Evolutionary conservation across 2,113 vertebrate species (phyloP).

Genomic region (Argyrosomus japonicus): DNA sequence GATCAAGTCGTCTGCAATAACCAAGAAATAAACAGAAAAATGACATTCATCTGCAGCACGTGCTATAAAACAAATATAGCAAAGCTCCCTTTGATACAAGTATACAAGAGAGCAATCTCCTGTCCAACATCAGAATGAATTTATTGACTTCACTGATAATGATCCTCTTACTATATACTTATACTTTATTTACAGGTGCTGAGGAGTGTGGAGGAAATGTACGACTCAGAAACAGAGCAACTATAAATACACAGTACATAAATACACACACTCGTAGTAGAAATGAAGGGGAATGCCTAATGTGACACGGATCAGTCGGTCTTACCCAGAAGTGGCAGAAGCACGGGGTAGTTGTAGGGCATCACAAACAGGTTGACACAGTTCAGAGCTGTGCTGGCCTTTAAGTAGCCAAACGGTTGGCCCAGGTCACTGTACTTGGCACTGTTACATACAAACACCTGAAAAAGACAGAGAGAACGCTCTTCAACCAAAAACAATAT

Average conservation of each 20-base stretch:
- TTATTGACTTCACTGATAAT: too few species aligned
- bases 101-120: background rate
- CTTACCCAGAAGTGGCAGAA: slow-evolving; percentile 95
- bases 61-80: background rate
- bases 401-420: slow-evolving; percentile 97
- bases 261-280: background rate
- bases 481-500: background rate
- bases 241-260: background rate
- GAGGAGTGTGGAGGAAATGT: background rate
- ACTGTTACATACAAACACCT: slow-evolving; percentile 98
- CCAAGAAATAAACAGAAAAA: slow-evolving; percentile 3
- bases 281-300: background rate
- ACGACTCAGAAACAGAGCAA: background rate
- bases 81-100: background rate
- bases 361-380: slow-evolving; percentile 99
- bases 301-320: background rate
- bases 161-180: background rate
- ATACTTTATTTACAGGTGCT: background rate
- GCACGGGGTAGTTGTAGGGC: slow-evolving; percentile 98
- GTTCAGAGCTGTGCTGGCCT: slow-evolving; percentile 96
- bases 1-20: slow-evolving; percentile 92
- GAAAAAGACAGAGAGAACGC: background rate
- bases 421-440: slow-evolving; percentile 98
- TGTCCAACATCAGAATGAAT: too few species aligned
- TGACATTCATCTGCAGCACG: background rate